These are phyloP conservation scores for Chrysomela aeneicollis DNA, from an alignment of 2,888 invertebrate genomes.

Conservation along the genomic window DNA sequence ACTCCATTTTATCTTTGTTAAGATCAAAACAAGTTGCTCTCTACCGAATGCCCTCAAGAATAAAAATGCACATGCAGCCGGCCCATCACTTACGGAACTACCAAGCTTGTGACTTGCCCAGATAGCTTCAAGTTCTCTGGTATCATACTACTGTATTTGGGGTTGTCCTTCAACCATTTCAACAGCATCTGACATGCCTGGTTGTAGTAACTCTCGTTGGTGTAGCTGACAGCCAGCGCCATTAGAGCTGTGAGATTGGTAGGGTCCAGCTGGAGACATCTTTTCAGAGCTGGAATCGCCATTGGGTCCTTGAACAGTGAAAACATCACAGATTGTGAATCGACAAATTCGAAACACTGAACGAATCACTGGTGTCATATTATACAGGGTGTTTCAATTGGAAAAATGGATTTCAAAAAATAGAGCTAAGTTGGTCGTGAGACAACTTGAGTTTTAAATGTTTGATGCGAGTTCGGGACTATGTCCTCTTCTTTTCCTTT, in stretches of 20 bases:
- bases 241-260: slow-evolving; percentile 84
- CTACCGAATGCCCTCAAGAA: slow-evolving; percentile 3
- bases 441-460: too few relatives aligned
- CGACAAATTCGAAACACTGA: too few relatives aligned
- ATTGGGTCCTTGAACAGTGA: slow-evolving; percentile 77
- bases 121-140: slow-evolving; percentile 64
- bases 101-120: slow-evolving; percentile 62
- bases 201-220: slow-evolving; percentile 93
- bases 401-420: too few relatives aligned
- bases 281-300: slow-evolving; percentile 91
- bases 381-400: too few relatives aligned
- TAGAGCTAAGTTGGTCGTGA: too few relatives aligned
- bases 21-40: too few relatives aligned
- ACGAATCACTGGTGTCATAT: too few relatives aligned
- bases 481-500: too few relatives aligned
- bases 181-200: slow-evolving; percentile 85
- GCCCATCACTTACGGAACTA: slow-evolving; percentile 60
- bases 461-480: too few relatives aligned
- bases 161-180: slow-evolving; percentile 81
- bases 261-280: slow-evolving; percentile 82
- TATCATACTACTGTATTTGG: slow-evolving; percentile 80
- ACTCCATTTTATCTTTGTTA: too few relatives aligned
- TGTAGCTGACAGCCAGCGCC: slow-evolving; percentile 91
- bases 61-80: slow-evolving; percentile 34
- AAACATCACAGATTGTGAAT: too few relatives aligned